A percentile compares a stretch with the other conserved stretches of the same genome.
These are phyloP conservation scores for Trogon surrucura DNA, from an alignment of 2,113 vertebrate species.

Conservation along the genomic window DNA sequence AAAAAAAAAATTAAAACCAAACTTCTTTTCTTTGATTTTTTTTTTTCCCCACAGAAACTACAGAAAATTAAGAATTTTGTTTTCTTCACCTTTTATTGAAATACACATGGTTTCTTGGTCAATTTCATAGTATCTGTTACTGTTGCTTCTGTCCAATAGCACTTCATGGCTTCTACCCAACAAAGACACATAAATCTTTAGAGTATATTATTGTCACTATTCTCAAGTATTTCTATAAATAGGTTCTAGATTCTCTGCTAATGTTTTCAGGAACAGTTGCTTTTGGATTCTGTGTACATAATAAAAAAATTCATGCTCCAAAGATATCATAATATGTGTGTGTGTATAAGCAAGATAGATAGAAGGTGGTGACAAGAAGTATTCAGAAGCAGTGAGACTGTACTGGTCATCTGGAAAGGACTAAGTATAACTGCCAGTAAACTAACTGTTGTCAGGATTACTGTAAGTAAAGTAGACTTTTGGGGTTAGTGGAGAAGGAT, in stretches of 20 bases:
- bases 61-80: background rate
- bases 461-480: background rate
- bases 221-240: background rate
- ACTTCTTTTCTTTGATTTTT: no score
- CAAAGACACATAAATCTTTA: background rate
- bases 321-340: background rate
- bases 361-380: background rate
- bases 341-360: background rate
- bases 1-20: background rate
- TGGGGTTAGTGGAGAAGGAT: background rate
- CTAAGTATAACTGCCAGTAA: background rate
- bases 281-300: background rate
- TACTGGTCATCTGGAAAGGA: background rate
- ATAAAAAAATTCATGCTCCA: background rate
- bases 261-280: background rate
- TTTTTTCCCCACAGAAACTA: background rate
- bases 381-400: background rate
- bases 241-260: background rate
- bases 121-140: background rate
- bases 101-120: background rate
- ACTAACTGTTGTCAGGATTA: background rate
- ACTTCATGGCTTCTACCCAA: background rate
- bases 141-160: background rate
- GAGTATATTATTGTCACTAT: background rate
- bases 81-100: background rate